Evolutionary conservation across 2,113 vertebrate genomes (phyloP), one percentile per base, ranked within the genome.

Genomic region (Ophiodon elongatus): DNA sequence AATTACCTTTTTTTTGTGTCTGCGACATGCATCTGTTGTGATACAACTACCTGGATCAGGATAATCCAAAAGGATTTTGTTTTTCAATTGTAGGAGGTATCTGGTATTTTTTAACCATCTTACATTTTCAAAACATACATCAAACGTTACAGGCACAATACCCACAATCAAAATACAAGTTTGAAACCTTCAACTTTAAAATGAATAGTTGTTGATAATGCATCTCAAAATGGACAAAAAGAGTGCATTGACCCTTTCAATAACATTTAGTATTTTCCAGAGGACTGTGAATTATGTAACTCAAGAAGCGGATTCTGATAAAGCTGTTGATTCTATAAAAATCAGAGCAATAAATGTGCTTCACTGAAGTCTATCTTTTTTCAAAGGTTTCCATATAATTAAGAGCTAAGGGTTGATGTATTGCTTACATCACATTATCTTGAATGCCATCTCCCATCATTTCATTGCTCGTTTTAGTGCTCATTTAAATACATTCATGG

Each of bases 261-360:
- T 73, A 57, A 23, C 39, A 37, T 50, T n/a, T 29, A 11, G 15
- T 45, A 15, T 45, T 45, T 45, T 45, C 27, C 19, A n/a, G 10
- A 60, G 8, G 25, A 73, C 9, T 45, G 4, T 39, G 33, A 59
- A 59, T 73, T 15, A 29, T 14, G 52, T 2, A 25, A 4, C 6
- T 60, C 37, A 57, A 73, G 35, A 60, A 29, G 27, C 0, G 0
- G 57, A 62, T 21, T 47, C 7, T 74, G 57, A 47, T 47, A n/a
- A 73, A 73, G 56, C 25, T 62, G 17, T 45, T 45, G 43, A 45
- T 45, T 45, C 43, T 45, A 45, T 23, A 15, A 43, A 73, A 41
- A 41, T 60, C 37, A 45, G 9, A 60, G 10, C 71, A 60, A 31
- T 33, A 47, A 29, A 60, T 47, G 64, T 73, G 54, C 23, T 73